These are phyloP conservation scores for Chitala chitala DNA, from an alignment of 2,113 vertebrate genomes.

Conservation along the genomic window DNA sequence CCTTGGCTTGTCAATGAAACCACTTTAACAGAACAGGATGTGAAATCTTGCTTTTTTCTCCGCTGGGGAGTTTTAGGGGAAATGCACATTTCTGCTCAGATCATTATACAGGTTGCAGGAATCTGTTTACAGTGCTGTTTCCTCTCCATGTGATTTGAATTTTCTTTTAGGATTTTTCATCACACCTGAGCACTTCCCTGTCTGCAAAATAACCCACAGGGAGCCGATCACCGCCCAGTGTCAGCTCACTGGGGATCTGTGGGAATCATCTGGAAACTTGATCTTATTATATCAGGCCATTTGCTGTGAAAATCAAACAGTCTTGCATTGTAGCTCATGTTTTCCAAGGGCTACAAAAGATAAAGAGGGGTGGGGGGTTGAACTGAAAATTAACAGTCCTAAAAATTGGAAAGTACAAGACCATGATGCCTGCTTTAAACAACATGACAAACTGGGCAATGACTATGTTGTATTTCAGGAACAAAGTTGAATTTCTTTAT, in stretches of 20 bases:
- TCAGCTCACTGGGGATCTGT: slow-evolving; percentile 1
- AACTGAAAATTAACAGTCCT: neutral
- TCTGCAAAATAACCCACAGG: neutral
- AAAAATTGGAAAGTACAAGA: slow-evolving; percentile 19
- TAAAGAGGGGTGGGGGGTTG: neutral
- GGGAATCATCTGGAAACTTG: slow-evolving; percentile 1
- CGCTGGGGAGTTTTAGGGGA: neutral
- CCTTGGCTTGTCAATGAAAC: slow-evolving; percentile 48
- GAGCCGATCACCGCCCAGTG: slow-evolving; percentile 1
- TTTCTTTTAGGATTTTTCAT: too few relatives aligned
- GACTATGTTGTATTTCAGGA: too few relatives aligned
- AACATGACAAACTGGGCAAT: too few relatives aligned
- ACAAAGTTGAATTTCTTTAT: too few relatives aligned
- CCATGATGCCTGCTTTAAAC: too few relatives aligned
- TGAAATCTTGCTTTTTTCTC: slow-evolving; percentile 27
- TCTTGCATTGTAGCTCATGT: neutral
- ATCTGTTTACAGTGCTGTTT: slow-evolving; percentile 40
- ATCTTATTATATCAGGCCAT: neutral
- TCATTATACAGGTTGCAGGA: too few relatives aligned
- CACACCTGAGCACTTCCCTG: too few relatives aligned
- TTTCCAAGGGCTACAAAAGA: neutral
- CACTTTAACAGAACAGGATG: slow-evolving; percentile 49
- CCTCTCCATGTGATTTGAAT: neutral
- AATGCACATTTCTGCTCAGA: neutral
- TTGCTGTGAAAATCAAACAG: neutral